Percentiles rank a stretch among this genome's conserved stretches.
Evolutionary conservation across 2,797 vertebrate species (phyloP).

Genomic region (Varecia variegata): DNA sequence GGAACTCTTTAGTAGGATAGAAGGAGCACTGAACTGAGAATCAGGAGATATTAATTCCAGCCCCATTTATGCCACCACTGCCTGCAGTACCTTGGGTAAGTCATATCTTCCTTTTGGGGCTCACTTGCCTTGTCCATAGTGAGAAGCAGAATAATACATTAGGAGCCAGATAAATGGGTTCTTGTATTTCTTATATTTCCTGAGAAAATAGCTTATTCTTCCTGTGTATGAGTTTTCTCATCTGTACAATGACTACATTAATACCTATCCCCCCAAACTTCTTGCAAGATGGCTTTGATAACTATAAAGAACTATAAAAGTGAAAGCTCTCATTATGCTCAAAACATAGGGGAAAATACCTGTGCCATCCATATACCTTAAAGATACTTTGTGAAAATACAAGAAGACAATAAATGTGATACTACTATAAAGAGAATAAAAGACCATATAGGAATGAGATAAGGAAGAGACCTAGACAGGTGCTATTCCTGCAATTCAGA

Average conservation of each 20-base stretch:
- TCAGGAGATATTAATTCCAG: background rate
- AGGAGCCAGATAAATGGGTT: background rate
- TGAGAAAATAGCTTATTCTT: background rate
- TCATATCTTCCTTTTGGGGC: background rate
- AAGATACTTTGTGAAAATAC: conserved; percentile 12
- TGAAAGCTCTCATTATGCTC: background rate
- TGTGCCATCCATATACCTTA: background rate
- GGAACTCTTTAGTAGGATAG: background rate
- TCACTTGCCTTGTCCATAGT: background rate
- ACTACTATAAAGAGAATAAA: background rate
- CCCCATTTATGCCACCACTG: background rate
- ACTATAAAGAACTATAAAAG: background rate
- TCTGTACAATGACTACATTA: background rate
- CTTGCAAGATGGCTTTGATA: background rate
- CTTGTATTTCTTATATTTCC: background rate
- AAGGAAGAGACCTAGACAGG: background rate
- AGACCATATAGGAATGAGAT: background rate
- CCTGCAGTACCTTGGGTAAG: accelerated
- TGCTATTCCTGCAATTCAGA: background rate
- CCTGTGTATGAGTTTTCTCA: background rate
- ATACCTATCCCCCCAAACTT: background rate
- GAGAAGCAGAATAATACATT: background rate
- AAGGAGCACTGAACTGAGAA: background rate
- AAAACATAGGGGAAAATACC: background rate
- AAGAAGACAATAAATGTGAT: background rate